Percentiles rank a stretch among this genome's conserved stretches.
These are phyloP conservation scores for Apteryx owenii DNA, from an alignment of 2,113 vertebrate genomes.

Conservation along the genomic window DNA sequence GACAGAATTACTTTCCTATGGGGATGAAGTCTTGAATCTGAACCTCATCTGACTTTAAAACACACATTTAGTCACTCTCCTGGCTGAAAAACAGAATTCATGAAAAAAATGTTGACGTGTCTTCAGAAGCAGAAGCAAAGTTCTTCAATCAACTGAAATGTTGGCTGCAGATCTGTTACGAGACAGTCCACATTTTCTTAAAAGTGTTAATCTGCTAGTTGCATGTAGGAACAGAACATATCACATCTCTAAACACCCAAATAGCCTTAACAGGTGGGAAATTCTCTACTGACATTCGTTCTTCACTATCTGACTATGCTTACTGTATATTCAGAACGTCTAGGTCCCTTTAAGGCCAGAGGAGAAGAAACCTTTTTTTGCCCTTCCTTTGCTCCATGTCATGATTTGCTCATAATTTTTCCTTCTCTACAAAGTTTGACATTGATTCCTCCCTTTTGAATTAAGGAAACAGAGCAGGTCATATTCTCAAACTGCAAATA, in stretches of 20 bases:
- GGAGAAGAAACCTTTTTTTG: not conserved
- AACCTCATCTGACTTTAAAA: not conserved
- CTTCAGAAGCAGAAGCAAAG: not conserved
- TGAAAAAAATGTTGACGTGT: accelerated
- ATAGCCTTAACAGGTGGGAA: not conserved
- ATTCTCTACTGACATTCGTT: not conserved
- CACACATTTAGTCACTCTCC: not conserved
- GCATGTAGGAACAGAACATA: not conserved
- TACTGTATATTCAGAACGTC: not conserved
- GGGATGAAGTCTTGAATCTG: not conserved
- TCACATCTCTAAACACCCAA: not conserved
- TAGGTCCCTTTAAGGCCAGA: not conserved
- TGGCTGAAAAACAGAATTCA: not conserved
- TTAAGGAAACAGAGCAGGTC: not conserved
- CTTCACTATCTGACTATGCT: not conserved
- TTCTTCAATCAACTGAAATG: not conserved
- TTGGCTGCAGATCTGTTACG: not conserved
- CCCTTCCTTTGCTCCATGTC: not conserved
- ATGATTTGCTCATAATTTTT: not conserved
- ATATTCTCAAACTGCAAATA: not conserved
- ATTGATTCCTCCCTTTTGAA: not conserved
- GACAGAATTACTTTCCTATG: not conserved
- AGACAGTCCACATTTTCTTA: not conserved
- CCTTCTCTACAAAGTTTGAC: not conserved
- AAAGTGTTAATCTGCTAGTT: not conserved